Evolutionary conservation across 2,797 vertebrate species (phyloP).

Genomic region (Clarias pachynema): DNA sequence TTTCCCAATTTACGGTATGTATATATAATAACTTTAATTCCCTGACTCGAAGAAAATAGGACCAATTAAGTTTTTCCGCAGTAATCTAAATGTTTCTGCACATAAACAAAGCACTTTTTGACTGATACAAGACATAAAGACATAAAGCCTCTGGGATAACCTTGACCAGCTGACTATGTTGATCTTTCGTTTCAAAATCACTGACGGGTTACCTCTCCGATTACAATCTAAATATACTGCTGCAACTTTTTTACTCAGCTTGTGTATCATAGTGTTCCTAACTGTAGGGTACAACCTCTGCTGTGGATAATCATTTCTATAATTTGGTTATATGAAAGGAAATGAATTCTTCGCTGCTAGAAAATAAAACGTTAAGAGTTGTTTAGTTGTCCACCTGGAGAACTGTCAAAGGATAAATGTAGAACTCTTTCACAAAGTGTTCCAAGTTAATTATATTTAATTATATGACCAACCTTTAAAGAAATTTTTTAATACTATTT

Average conservation of each 20-base stretch:
- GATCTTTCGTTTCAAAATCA: constrained; percentile 22
- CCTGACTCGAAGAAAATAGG: not conserved
- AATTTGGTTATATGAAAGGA: not conserved
- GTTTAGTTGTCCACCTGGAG: no score
- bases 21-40: not conserved
- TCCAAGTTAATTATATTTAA: not conserved
- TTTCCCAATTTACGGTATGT: not conserved
- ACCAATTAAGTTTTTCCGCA: not conserved
- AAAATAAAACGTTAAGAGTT: not conserved
- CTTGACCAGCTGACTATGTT: constrained; percentile 37
- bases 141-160: constrained; percentile 40
- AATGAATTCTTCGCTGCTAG: not conserved
- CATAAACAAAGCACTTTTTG: constrained; percentile 4
- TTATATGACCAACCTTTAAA: not conserved
- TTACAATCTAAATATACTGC: constrained; percentile 46
- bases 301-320: not conserved
- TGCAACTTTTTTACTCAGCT: constrained; percentile 18
- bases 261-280: not conserved
- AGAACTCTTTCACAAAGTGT: not conserved
- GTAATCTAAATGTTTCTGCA: not conserved
- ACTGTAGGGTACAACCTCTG: not conserved
- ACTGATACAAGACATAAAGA: not conserved
- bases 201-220: constrained; percentile 34
- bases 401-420: not conserved
- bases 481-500: not conserved